phyloP scores from a whole-genome alignment of 2,113 vertebrate genomes.

The Amazona vittata region DNA sequence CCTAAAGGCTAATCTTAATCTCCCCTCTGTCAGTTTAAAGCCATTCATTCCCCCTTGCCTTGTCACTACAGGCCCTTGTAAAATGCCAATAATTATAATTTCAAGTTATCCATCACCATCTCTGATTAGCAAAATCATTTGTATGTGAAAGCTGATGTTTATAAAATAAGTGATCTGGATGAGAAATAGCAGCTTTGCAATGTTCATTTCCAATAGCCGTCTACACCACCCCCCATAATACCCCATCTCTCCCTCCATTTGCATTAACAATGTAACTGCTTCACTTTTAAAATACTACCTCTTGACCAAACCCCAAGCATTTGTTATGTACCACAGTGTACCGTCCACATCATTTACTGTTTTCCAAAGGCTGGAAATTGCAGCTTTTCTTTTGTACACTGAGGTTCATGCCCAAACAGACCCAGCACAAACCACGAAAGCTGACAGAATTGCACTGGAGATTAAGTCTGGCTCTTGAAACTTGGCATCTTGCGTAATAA shows the following conservation, averaged over 20 bases:
- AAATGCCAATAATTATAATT: background rate
- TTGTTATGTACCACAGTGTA: background rate
- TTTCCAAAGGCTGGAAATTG: background rate
- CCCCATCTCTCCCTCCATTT: background rate
- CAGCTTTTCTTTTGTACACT: background rate
- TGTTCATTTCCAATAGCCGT: background rate
- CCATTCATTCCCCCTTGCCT: background rate
- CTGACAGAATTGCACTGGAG: background rate
- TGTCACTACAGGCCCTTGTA: background rate
- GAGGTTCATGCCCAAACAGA: background rate
- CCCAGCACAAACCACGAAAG: background rate
- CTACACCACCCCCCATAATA: too few species aligned
- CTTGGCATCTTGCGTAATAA: background rate
- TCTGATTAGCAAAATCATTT: background rate
- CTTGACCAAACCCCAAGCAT: background rate
- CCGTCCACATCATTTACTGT: background rate
- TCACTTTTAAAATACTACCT: background rate
- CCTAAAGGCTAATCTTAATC: background rate
- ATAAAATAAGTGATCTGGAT: background rate
- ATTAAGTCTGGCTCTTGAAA: background rate
- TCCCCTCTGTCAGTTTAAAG: background rate
- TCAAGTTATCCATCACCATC: background rate
- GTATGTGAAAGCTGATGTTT: accelerated
- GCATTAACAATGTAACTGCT: background rate
- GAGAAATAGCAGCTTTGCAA: background rate